A percentile compares a stretch with the other conserved stretches of the same genome.
phyloP scores from a whole-genome alignment of 2,113 vertebrate species.

The Dissostichus mawsoni region DNA sequence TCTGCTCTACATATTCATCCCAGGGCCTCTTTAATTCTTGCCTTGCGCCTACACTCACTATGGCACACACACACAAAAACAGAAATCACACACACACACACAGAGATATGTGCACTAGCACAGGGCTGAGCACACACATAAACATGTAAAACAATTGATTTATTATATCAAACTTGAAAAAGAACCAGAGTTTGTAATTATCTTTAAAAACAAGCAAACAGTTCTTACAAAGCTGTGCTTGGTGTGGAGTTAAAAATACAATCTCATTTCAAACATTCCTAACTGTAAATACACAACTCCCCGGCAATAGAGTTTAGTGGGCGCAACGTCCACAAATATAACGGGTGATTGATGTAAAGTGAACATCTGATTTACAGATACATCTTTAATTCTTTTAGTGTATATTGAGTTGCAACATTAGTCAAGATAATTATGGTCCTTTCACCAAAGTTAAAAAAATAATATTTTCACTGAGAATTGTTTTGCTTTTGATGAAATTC shows the following conservation, averaged over 20 bases:
- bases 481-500: too few species aligned
- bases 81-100: slow-evolving; percentile 20
- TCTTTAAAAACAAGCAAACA: slow-evolving; percentile 16
- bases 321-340: slow-evolving; percentile 2
- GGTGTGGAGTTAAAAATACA: background rate
- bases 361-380: background rate
- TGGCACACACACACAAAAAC: too few species aligned
- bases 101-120: slow-evolving; percentile 15
- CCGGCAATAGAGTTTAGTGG: background rate
- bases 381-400: background rate
- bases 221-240: slow-evolving; percentile 1
- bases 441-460: background rate
- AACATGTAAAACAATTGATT: slow-evolving; percentile 26
- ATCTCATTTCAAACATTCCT: background rate
- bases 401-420: background rate
- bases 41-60: slow-evolving; percentile 61
- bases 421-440: background rate
- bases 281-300: slow-evolving; percentile 5
- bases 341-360: background rate
- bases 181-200: slow-evolving; percentile 9
- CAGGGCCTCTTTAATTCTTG: slow-evolving; percentile 74
- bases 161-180: slow-evolving; percentile 8
- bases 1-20: slow-evolving; percentile 82
- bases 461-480: background rate
- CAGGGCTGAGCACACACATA: slow-evolving; percentile 4